Evolutionary conservation across 1,140 invertebrate genomes (phyloP).

Genomic region (Papilio polytes): DNA sequence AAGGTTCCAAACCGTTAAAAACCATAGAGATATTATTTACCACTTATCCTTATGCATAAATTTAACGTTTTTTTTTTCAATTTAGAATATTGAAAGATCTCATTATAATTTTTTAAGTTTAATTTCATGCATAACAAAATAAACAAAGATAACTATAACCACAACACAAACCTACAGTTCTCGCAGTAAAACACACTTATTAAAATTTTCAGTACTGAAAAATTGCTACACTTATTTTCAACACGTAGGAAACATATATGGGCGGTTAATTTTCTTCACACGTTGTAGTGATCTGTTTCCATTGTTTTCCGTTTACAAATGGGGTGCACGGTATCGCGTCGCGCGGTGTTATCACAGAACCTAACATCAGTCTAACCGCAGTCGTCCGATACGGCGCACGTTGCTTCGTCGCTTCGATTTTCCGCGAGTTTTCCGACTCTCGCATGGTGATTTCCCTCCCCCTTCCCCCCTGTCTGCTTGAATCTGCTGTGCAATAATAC

Average conservation of each 20-base stretch:
- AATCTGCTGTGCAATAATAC: slow-evolving; percentile 25
- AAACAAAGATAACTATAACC: neutral
- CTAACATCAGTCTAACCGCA: slow-evolving; percentile 66
- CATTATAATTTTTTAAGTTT: neutral
- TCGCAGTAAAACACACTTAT: neutral
- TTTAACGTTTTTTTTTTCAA: neutral
- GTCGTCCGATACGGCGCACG: slow-evolving; percentile 61
- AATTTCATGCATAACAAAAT: neutral
- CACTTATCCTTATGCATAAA: neutral
- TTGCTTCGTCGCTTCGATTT: slow-evolving; percentile 50
- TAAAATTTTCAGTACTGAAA: neutral
- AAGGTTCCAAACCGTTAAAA: neutral
- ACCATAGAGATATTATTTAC: neutral
- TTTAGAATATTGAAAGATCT: neutral
- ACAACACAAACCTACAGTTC: neutral
- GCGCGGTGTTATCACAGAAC: slow-evolving; percentile 66
- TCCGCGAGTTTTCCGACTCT: slow-evolving; percentile 61
- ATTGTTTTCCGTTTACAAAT: slow-evolving; percentile 76
- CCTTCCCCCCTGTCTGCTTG: slow-evolving; percentile 52
- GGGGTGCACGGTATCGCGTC: slow-evolving; percentile 54
- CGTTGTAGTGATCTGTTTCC: slow-evolving; percentile 52
- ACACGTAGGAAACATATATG: neutral
- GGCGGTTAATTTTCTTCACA: slow-evolving; percentile 17
- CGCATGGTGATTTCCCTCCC: slow-evolving; percentile 44
- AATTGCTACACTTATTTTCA: neutral